These are phyloP conservation scores for Pseudomyrmex gracilis DNA, from an alignment of 1,140 invertebrate species.

Conservation along the genomic window DNA sequence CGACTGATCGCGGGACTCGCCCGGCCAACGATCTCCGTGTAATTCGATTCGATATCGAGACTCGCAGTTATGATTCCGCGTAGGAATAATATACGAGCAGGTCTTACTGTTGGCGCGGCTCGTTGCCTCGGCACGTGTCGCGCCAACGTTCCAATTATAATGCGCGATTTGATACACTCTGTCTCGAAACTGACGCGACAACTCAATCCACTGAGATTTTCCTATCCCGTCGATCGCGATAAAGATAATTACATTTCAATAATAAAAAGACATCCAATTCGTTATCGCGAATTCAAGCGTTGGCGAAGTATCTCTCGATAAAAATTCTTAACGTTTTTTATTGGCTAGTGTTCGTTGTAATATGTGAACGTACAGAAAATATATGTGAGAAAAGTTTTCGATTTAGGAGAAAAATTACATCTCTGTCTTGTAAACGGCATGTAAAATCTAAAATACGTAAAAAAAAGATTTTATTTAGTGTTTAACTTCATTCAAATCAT, in stretches of 20 bases:
- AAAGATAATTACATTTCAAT: not conserved
- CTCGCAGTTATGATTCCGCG: slow-evolving; percentile 80
- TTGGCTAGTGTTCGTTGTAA: too few species aligned
- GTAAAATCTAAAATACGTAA: too few species aligned
- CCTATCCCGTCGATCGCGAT: not conserved
- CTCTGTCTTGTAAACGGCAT: too few species aligned
- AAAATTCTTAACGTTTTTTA: too few species aligned
- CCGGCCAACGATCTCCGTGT: slow-evolving; percentile 72
- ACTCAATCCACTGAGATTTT: slow-evolving; percentile 77
- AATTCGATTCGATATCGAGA: slow-evolving; percentile 84
- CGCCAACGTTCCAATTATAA: slow-evolving; percentile 81
- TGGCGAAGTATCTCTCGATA: too few species aligned
- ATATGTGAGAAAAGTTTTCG: too few species aligned
- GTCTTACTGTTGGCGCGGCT: slow-evolving; percentile 79
- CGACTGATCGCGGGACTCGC: slow-evolving; percentile 48
- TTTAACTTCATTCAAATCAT: too few species aligned
- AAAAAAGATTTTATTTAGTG: too few species aligned
- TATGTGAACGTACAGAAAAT: too few species aligned
- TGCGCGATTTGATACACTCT: slow-evolving; percentile 83
- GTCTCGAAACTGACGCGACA: slow-evolving; percentile 68
- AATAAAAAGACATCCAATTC: too few species aligned
- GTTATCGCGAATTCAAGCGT: too few species aligned
- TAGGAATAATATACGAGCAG: slow-evolving; percentile 84
- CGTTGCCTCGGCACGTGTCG: slow-evolving; percentile 76
- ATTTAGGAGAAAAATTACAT: too few species aligned